phyloP scores from a whole-genome alignment of 1,140 invertebrate species.

The Heliconius hermathena region DNA sequence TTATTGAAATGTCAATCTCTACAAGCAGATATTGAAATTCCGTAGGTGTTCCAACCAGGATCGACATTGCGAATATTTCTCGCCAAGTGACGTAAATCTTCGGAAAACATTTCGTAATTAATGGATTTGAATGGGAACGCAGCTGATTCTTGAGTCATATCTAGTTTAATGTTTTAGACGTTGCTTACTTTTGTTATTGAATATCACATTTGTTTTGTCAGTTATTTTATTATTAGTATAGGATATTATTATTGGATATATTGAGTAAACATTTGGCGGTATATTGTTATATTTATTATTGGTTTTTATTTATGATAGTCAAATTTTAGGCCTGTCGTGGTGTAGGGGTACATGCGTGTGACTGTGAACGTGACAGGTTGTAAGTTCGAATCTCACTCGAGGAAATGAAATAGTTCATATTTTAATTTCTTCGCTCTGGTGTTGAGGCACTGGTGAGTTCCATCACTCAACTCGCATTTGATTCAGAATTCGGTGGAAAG shows the following conservation, averaged over 20 bases:
- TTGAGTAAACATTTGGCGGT: neutral
- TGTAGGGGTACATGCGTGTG: no score
- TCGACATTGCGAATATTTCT: conserved; percentile 33
- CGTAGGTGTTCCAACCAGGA: conserved; percentile 37
- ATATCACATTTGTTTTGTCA: neutral
- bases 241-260: neutral
- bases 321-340: no score
- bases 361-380: no score
- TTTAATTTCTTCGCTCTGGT: no score
- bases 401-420: no score
- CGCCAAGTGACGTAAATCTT: conserved; percentile 36
- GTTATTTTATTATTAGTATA: neutral
- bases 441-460: no score
- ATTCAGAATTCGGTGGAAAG: no score
- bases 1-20: conserved; percentile 55
- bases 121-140: conserved; percentile 35
- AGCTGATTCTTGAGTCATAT: conserved; percentile 38
- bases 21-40: conserved; percentile 40
- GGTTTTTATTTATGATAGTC: no score
- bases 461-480: no score
- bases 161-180: neutral
- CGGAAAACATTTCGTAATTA: conserved; percentile 38
- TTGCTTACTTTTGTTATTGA: neutral
- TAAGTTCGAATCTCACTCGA: no score
- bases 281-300: no score